A percentile compares a stretch with the other conserved stretches of the same genome.
Evolutionary conservation across 2,797 vertebrate genomes (phyloP).

Genomic region (Xiphorhynchus erythropygius): DNA sequence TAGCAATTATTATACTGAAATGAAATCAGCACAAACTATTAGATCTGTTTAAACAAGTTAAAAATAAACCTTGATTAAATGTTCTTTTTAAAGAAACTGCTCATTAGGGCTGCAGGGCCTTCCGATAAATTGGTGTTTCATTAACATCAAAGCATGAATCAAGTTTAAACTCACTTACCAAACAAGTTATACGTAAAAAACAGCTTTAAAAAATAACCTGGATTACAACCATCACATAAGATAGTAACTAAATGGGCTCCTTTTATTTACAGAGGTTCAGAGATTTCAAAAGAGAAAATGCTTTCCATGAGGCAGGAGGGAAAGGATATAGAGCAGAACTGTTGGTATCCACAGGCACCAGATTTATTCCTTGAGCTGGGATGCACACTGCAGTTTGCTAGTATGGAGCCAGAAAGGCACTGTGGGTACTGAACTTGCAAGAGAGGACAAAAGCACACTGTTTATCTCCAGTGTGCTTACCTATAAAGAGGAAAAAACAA

Average conservation of each 20-base stretch:
- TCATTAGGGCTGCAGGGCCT: conserved; percentile 83
- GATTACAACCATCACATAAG: conserved; percentile 70
- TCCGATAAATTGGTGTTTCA: conserved; percentile 85
- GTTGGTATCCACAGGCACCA: not conserved
- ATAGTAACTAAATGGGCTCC: conserved; percentile 49
- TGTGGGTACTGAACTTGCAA: not conserved
- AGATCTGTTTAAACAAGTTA: conserved; percentile 87
- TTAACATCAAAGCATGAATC: conserved; percentile 84
- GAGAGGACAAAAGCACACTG: not conserved
- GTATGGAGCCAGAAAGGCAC: not conserved
- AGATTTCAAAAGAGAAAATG: conserved; percentile 35
- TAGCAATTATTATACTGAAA: conserved; percentile 85
- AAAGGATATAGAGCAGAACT: conserved; percentile 14
- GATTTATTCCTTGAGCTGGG: conserved; percentile 3
- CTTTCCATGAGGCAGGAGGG: conserved; percentile 16
- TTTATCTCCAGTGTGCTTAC: not conserved
- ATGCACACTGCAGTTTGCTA: not conserved
- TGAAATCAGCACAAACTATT: conserved; percentile 86
- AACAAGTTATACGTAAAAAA: conserved; percentile 75
- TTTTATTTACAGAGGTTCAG: conserved; percentile 36
- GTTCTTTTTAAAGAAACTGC: conserved; percentile 85
- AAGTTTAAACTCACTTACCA: conserved; percentile 78
- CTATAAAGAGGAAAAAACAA: not conserved
- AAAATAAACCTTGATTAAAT: conserved; percentile 87
- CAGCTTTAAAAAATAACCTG: conserved; percentile 76